phyloP scores from a whole-genome alignment of 2,797 vertebrate species.

The Meda fulgida region DNA sequence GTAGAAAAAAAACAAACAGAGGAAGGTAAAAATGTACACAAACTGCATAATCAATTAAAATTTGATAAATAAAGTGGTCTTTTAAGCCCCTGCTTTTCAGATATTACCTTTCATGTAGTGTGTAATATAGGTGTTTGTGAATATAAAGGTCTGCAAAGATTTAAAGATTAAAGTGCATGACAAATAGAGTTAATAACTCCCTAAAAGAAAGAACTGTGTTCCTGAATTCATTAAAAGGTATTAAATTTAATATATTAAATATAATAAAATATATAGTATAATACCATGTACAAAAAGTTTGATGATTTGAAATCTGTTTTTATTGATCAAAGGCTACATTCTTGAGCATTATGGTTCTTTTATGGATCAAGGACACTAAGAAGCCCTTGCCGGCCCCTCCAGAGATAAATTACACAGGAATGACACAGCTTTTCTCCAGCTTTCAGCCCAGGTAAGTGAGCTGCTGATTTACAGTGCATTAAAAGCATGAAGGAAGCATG shows the following conservation, averaged over 20 bases:
- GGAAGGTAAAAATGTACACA: background rate
- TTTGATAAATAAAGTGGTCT: background rate
- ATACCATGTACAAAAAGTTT: background rate
- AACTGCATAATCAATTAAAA: background rate
- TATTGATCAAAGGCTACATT: conserved; percentile 1
- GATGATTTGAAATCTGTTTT: background rate
- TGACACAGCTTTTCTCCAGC: conserved; percentile 21
- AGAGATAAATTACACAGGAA: conserved; percentile 42
- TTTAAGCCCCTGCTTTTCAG: background rate
- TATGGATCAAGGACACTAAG: background rate
- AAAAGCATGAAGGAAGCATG: conserved; percentile 43
- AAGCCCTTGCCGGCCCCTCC: background rate
- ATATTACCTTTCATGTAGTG: background rate
- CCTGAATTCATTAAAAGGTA: background rate
- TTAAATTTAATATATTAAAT: background rate
- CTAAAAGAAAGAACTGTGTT: background rate
- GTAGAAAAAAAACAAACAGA: conserved; percentile 28
- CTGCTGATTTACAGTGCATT: conserved; percentile 49
- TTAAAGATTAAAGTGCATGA: background rate
- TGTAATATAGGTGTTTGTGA: background rate
- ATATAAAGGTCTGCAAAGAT: background rate
- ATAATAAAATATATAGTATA: background rate
- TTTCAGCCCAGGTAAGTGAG: conserved; percentile 34
- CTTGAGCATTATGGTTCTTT: background rate
- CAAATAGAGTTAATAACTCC: background rate